Base-by-base conservation (phyloP, 1,140 invertebrate genomes). In the Polypedilum vanderplanki region DNA sequence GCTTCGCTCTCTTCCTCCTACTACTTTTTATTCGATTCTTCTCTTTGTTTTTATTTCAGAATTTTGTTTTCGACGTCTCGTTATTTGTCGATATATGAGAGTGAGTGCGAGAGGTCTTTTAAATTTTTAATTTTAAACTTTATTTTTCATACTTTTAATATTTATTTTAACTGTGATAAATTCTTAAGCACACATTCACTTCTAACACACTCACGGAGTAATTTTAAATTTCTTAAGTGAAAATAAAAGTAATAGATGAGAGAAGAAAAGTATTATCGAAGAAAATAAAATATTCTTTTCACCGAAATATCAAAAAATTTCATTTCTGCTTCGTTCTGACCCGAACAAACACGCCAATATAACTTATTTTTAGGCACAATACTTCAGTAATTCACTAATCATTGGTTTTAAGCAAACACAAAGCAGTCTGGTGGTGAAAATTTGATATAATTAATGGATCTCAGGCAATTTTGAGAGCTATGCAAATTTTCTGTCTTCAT, bases 241-340 rank as follows among this genome's bases (percentile, higher is more conserved):
- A n/a, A 57, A 15, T 57, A 57, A 15, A 57, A 57, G 3, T 15
- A 57, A 57, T n/a, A 57, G 15, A 15, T 4, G 12, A n/a, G n/a
- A 57, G 46, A 46, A 8, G 64, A 70, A 57, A 70, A 70, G 20
- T 20, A 70, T 7, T 33, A 33, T 33, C 24, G 24, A 3, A 33
- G 20, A 70, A 70, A 70, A 67, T n/a, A 67, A 70, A 70, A 70
- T 70, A 1, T 8, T 20, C 18, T 70, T 22, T 70, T 70, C 18
- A 70, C 65, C 18, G n/a, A 70, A 70, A 70, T 70, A 18, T 70
- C 65, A 70, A 70, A 70, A 70, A 70, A 20, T 70, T 70, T 70
- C 65, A 70, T 70, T 70, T 70, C 18, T 70, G 7, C 9, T n/a
- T 70, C 17, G 65, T 70, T 22, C 17, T 70, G 15, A 10, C 5